Base-by-base conservation (phyloP, 2,888 invertebrate genomes). In the Venustoraphidia nigricollis region DNA sequence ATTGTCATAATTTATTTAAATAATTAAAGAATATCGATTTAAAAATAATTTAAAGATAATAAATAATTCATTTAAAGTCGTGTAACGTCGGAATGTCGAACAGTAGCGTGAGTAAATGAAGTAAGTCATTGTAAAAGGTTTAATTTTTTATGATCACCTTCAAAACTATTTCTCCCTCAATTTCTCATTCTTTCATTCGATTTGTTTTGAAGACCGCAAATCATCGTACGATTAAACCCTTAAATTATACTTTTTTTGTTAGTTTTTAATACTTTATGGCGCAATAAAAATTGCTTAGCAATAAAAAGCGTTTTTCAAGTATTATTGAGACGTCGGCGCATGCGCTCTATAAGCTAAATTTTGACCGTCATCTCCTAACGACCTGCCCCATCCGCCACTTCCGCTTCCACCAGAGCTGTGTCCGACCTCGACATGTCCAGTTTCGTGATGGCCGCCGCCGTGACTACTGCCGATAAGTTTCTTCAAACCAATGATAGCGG, bases 401-500 rank as follows among this genome's bases (percentile, higher is more conserved):
- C 79, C 77, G 53, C 79, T 76, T 47, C 76, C 79, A 9, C 67
- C 66, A 44, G 79, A 77, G 9, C 77, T 76, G 10, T 83, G 81
- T 0, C 85, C 85, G 34, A 83, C 67, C 50, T 65, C 66, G 57
- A 82, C 82, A 57, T 82, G 81, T 11, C 77, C 77, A 47, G 77
- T 74, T 49, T 82, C 79, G 57, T 71, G 69, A 9, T 75, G 75
- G 49, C 77, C 75, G 9, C 64, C 62, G 8, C 67, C 64, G 8
- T 77, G 75, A 36, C 75, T 75, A 3, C 81, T 74, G 17, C 82
- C 79, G 42, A 88, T 70, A 35, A 90, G 74, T 59, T 89, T 89
- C 72, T 88, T 89, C 64, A 90, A 70, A 3, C 88, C 89, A 55
- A 89, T 85, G 57, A 89, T 88, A 55, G 82, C 84, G 50, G 89